These are phyloP conservation scores for Julus scandinavius DNA, from an alignment of 2,888 invertebrate genomes.

Conservation along the genomic window DNA sequence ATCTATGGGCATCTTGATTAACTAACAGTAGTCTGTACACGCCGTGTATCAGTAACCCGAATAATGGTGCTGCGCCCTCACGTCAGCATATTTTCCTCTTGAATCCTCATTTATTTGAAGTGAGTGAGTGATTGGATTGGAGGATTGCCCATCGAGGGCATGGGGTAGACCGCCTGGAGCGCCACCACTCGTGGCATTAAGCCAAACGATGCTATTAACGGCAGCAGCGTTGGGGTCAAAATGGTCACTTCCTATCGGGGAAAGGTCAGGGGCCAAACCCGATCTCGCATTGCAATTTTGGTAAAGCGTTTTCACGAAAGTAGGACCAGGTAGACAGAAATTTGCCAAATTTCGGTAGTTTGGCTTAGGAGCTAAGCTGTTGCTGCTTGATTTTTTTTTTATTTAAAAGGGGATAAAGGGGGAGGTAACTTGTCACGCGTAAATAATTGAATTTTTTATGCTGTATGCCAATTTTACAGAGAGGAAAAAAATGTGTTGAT, in stretches of 20 bases:
- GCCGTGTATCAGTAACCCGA: not conserved
- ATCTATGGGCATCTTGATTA: not conserved
- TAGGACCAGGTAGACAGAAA: not conserved
- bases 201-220: conserved; percentile 26
- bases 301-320: not conserved
- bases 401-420: not conserved
- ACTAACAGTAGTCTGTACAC: not conserved
- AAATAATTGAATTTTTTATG: too few species aligned
- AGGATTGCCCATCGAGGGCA: conserved; percentile 22
- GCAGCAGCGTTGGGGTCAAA: conserved; percentile 31
- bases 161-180: conserved; percentile 34
- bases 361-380: too few species aligned
- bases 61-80: not conserved
- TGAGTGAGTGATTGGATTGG: conserved; percentile 45
- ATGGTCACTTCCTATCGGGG: conserved; percentile 31
- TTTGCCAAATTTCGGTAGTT: not conserved
- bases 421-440: not conserved
- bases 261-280: not conserved
- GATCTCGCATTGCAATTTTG: conserved; percentile 2
- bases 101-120: conserved; percentile 18
- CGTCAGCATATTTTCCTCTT: not conserved
- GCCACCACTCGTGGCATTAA: conserved; percentile 40
- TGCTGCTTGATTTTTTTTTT: not conserved
- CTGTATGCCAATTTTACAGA: not conserved
- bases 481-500: not conserved